phyloP scores from a whole-genome alignment of 2,888 invertebrate genomes.

The Augochlorella aurata region DNA sequence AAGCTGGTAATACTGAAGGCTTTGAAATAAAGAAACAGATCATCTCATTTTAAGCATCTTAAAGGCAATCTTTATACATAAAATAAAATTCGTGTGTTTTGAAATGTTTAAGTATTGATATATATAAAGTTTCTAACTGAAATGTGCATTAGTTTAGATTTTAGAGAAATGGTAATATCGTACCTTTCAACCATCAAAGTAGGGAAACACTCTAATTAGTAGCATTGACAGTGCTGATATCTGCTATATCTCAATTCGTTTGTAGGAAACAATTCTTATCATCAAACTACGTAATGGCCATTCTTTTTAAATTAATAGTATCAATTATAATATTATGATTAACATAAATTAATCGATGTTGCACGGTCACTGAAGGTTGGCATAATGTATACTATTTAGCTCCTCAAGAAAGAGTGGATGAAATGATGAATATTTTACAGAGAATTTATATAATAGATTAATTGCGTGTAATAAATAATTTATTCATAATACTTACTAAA shows the following conservation, averaged over 20 bases:
- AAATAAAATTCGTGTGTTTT: too few species aligned
- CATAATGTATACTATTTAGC: background rate
- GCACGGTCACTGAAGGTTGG: background rate
- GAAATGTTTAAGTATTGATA: background rate
- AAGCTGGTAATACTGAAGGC: background rate
- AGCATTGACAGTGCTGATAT: conserved; percentile 1
- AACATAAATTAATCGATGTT: background rate
- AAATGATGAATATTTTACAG: background rate
- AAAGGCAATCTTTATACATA: too few species aligned
- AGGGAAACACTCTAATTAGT: background rate
- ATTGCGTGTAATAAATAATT: conserved; percentile 10
- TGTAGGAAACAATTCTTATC: background rate
- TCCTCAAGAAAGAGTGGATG: background rate
- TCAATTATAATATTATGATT: background rate
- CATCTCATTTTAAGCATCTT: too few species aligned
- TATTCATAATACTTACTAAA: conserved; percentile 11
- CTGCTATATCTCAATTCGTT: background rate
- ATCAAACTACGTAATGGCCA: background rate
- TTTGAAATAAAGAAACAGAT: background rate
- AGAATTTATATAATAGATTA: background rate
- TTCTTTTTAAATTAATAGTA: background rate
- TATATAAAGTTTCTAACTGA: background rate
- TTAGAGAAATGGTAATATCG: background rate
- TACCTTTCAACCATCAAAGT: background rate
- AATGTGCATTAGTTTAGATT: background rate